Evolutionary conservation across 2,888 invertebrate species (phyloP), one percentile per base, ranked within the genome.

Genomic region (Pedicia rivosa): DNA sequence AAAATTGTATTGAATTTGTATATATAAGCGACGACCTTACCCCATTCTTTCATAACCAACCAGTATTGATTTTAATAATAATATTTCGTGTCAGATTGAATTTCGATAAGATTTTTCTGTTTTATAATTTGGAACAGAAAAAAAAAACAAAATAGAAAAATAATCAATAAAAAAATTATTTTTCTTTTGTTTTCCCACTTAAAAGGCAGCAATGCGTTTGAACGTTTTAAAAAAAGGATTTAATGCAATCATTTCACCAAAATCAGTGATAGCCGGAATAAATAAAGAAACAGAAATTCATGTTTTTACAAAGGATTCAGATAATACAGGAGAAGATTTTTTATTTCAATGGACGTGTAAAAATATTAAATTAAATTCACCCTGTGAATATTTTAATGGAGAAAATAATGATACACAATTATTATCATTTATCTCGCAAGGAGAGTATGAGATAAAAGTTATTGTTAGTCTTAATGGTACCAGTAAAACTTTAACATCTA

Each of bases 201-300:
- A 15, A 16, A 14, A 35, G 35, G 27, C 27, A 5, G 28, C 12
- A 19, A 27, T 35, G 22, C 6, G 19, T 4, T 9, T 35, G 9
- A 28, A 22, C 13, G 19, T 35, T 10, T 28, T 35, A 28, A 27
- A 6, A 6, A 27, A 28, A 4, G 35, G 13, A 35, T 35, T 24
- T 28, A 13, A 16, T 6, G 28, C 28, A 10, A 13, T 12, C 13
- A 27, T 35, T 13, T 3, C 19, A n/a, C 35, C 35, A 2, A 15
- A 17, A 12, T 19, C 12, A 9, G 2, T 28, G 13, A 19, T 28
- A 24, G 10, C 19, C 9, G 27, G 27, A 13, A 35, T 19, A 9
- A 35, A 35, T 28, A 27, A 27, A 5, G 17, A 17, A 20, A 16
- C 10, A 8, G 20, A 20, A 22, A 27, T 35, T 5, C 13, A 35